Conservation (phyloP, 2,888 invertebrate species). For the Xanthia togata region DNA sequence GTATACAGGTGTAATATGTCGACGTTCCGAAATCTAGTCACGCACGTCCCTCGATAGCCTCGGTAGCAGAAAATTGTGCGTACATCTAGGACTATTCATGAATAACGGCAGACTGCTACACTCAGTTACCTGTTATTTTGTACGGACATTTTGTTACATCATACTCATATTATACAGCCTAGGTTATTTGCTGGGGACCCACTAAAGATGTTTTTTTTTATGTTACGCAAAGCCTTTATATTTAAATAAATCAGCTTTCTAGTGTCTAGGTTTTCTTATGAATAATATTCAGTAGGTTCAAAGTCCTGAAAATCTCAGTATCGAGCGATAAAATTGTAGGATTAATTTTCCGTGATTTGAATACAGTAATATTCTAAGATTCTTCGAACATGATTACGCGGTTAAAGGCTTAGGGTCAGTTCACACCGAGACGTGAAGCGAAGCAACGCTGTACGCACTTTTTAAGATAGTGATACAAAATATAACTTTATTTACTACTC, state of each 20-base stretch:
- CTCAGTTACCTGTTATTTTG: conserved; percentile 42
- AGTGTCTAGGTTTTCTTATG: conserved; percentile 29
- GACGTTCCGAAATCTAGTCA: conserved; percentile 72
- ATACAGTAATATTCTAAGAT: conserved; percentile 24
- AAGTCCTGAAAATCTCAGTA: not conserved
- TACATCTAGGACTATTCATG: conserved; percentile 61
- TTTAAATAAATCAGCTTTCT: not conserved
- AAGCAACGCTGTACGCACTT: too few species aligned
- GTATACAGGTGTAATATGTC: conserved; percentile 69
- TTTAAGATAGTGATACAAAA: too few species aligned
- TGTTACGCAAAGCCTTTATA: conserved; percentile 27
- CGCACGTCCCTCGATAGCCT: conserved; percentile 69
- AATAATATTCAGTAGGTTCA: conserved; percentile 27
- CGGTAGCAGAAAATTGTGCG: conserved; percentile 70
- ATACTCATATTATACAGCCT: conserved; percentile 39
- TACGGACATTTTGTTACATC: conserved; percentile 43
- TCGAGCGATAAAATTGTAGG: conserved; percentile 12
- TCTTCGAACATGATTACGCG: conserved; percentile 5
- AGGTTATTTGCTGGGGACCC: conserved; percentile 22
- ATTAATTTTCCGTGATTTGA: conserved; percentile 37
- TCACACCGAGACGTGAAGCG: too few species aligned
- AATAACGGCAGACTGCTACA: conserved; percentile 55
- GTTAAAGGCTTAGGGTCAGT: not conserved
- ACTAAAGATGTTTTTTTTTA: conserved; percentile 32
- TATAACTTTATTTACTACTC: too few species aligned